These are phyloP conservation scores for Microcebus ravelobensis DNA, from an alignment of 2,113 vertebrate species.

Conservation along the genomic window DNA sequence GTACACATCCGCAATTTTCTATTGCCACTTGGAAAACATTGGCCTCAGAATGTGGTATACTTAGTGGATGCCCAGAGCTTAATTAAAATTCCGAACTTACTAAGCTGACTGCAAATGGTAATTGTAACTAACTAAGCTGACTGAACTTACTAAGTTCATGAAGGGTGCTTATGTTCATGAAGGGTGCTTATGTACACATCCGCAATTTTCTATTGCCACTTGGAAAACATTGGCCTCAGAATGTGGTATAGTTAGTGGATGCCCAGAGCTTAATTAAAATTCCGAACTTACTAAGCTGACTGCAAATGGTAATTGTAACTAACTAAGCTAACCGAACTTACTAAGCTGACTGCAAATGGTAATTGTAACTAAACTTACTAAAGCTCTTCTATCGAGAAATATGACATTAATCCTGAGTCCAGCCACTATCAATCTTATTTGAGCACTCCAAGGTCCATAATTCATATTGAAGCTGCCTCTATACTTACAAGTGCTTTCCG, in stretches of 20 bases:
- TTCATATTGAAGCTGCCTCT: conserved; percentile 63
- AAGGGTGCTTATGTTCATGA: conserved; percentile 42
- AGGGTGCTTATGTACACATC: neutral
- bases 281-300: conserved; percentile 48
- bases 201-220: conserved; percentile 50
- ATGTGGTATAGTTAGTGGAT: conserved; percentile 38
- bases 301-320: conserved; percentile 64
- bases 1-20: conserved; percentile 54
- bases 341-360: no score
- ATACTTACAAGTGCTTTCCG: conserved; percentile 56
- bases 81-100: conserved; percentile 69
- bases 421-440: conserved; percentile 64
- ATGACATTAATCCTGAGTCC: conserved; percentile 53
- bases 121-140: no score
- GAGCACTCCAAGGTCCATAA: conserved; percentile 39
- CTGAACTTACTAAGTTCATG: no score
- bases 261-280: conserved; percentile 72
- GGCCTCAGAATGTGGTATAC: conserved; percentile 10
- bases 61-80: conserved; percentile 54
- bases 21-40: conserved; percentile 25
- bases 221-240: conserved; percentile 21
- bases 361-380: conserved; percentile 66
- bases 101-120: conserved; percentile 58
- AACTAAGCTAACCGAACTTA: no score
- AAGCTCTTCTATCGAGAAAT: conserved; percentile 60